These are phyloP conservation scores for Heterochromis multidens DNA, from an alignment of 2,113 vertebrate species.

Conservation along the genomic window DNA sequence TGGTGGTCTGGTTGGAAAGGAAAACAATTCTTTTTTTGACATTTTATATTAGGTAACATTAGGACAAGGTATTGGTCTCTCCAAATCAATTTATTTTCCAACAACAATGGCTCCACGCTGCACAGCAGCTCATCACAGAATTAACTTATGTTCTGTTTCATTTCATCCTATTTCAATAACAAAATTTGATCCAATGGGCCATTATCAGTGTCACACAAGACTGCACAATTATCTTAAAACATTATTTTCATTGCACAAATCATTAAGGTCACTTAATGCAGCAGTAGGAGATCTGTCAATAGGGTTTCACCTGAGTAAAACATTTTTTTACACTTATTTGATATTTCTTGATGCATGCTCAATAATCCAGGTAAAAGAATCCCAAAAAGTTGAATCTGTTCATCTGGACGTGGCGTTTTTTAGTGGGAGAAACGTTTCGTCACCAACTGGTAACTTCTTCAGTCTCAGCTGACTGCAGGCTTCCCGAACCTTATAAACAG, in stretches of 20 bases:
- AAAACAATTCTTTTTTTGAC: background rate
- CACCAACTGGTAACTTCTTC: too few relatives aligned
- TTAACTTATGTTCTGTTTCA: background rate
- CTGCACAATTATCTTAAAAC: background rate
- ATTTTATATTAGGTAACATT: constrained; percentile 11
- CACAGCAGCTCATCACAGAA: background rate
- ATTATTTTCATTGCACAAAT: background rate
- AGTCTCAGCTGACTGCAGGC: too few relatives aligned
- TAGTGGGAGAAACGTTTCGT: too few relatives aligned
- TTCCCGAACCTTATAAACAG: too few relatives aligned
- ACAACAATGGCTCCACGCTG: background rate
- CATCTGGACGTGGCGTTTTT: too few relatives aligned
- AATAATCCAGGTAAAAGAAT: too few relatives aligned
- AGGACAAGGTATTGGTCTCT: background rate
- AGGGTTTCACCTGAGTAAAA: background rate
- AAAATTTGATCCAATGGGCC: background rate
- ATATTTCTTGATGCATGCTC: too few relatives aligned
- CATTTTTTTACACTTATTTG: background rate
- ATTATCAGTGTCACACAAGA: background rate
- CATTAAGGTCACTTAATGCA: background rate
- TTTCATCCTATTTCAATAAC: background rate
- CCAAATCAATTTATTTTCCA: background rate
- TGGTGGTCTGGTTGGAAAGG: background rate
- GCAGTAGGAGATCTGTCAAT: background rate
- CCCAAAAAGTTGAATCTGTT: too few relatives aligned